Evolutionary conservation across 2,797 vertebrate species (phyloP), one percentile per base, ranked within the genome.

Genomic region (Eurystomus glaucurus): DNA sequence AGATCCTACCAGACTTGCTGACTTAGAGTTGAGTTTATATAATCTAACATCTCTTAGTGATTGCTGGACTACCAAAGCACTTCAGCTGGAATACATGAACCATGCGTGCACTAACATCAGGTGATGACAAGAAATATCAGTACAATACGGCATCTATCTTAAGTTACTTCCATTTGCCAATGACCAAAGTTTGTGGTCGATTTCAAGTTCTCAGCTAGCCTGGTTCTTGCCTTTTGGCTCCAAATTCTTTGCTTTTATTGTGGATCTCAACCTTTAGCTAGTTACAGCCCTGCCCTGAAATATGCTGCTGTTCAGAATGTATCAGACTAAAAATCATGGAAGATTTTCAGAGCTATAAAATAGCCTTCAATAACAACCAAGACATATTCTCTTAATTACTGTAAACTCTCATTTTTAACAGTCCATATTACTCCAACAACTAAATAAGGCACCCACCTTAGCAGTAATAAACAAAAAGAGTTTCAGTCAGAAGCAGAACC

Each of bases 291-390:
- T 35, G 12, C 4, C 21, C 7, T 6, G 9, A 60, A 29, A 71
- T 25, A 31, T 18, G 26, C 29, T 68, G 6, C 8, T 37, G 12
- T 74, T 39, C 19, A 81, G n/a, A 90, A 54, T 22, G 43, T 14
- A 57, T 11, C 0, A 0, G 29, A 28, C 22, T 68, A 48, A 71
- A 90, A 33, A 52, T 9, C 0, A 0, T n/a, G 11, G 22, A 48
- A 51, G 10, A 23, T 18, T 70, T 57, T 41, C 83, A 93, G 31
- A 88, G 19, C 11, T 77, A 31, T 19, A 48, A 60, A 78, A 52
- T 6, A 77, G 7, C 9, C 77, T 93, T 88, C n/a, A 35, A 1
- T 29, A 68, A 29, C 12, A 50, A 28, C 5, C 31, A 64, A 71
- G 10, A 25, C 5, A 26, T 46, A 33, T 31, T 72, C 22, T 51